phyloP scores from a whole-genome alignment of 2,888 invertebrate genomes.

The Euproctis similis region DNA sequence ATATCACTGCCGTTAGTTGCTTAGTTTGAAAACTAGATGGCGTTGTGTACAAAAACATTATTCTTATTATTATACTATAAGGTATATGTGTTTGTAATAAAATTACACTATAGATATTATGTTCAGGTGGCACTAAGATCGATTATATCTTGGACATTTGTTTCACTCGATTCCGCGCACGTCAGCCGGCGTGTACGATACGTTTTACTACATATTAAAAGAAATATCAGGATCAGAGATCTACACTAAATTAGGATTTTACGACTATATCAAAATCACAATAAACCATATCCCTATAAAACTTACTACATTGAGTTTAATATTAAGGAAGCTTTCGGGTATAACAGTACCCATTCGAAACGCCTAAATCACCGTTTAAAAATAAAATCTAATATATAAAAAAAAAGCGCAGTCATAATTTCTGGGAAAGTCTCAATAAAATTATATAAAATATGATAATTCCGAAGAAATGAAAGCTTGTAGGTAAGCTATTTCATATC shows the following conservation, averaged over 20 bases:
- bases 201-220: neutral
- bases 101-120: too few relatives aligned
- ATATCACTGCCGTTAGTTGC: too few relatives aligned
- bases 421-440: slow-evolving; percentile 6
- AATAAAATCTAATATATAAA: slow-evolving; percentile 1
- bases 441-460: slow-evolving; percentile 16
- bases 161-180: slow-evolving; percentile 1
- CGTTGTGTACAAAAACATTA: too few relatives aligned
- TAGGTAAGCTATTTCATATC: slow-evolving; percentile 29
- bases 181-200: neutral
- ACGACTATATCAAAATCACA: slow-evolving; percentile 1
- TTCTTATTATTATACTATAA: too few relatives aligned
- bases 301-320: slow-evolving; percentile 1
- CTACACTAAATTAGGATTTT: slow-evolving; percentile 1
- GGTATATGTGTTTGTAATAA: too few relatives aligned
- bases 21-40: too few relatives aligned
- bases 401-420: neutral
- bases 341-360: neutral
- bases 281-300: neutral
- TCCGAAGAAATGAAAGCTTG: slow-evolving; percentile 8
- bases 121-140: too few relatives aligned
- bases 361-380: neutral
- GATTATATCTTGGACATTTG: too few relatives aligned
- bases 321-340: neutral
- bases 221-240: neutral